Evolutionary conservation across 2,113 vertebrate genomes (phyloP).

Genomic region (Bufo gargarizans): DNA sequence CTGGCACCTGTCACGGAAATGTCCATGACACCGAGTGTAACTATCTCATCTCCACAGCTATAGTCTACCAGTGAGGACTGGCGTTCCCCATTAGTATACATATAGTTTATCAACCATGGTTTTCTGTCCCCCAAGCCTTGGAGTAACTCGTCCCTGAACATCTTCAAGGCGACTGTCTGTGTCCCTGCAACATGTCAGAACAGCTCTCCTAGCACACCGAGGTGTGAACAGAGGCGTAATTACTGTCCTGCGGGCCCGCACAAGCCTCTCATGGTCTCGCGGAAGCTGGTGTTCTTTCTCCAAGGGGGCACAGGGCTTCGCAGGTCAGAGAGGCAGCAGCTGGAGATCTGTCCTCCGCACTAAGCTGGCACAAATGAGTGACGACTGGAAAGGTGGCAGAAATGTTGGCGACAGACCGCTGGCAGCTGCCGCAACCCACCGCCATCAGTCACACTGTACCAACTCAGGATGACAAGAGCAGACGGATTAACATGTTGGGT

Average conservation of each 20-base stretch:
- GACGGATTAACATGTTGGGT: slow-evolving; percentile 25
- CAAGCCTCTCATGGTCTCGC: neutral
- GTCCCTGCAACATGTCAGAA: slow-evolving; percentile 38
- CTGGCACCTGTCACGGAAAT: no score
- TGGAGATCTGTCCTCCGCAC: slow-evolving; percentile 12
- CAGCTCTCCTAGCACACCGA: neutral
- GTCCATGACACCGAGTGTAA: no score
- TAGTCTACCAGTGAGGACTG: neutral
- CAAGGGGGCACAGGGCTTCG: slow-evolving; percentile 3
- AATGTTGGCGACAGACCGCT: slow-evolving; percentile 19
- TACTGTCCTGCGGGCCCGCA: slow-evolving; percentile 1
- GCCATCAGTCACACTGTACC: slow-evolving; percentile 38
- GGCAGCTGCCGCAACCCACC: slow-evolving; percentile 14
- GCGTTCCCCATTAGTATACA: neutral
- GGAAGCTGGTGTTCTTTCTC: slow-evolving; percentile 28
- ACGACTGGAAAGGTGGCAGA: slow-evolving; percentile 30
- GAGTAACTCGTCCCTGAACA: neutral
- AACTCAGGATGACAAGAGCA: slow-evolving; percentile 31
- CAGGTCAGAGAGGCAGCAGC: slow-evolving; percentile 47
- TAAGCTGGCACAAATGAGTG: slow-evolving; percentile 32
- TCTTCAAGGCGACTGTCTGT: slow-evolving; percentile 32
- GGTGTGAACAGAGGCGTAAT: slow-evolving; percentile 16
- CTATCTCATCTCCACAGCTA: neutral
- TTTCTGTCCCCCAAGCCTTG: neutral
- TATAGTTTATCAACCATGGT: neutral